A percentile compares a stretch with the other conserved stretches of the same genome.
phyloP scores from a whole-genome alignment of 2,888 invertebrate species.

The Cyaniris semiargus region DNA sequence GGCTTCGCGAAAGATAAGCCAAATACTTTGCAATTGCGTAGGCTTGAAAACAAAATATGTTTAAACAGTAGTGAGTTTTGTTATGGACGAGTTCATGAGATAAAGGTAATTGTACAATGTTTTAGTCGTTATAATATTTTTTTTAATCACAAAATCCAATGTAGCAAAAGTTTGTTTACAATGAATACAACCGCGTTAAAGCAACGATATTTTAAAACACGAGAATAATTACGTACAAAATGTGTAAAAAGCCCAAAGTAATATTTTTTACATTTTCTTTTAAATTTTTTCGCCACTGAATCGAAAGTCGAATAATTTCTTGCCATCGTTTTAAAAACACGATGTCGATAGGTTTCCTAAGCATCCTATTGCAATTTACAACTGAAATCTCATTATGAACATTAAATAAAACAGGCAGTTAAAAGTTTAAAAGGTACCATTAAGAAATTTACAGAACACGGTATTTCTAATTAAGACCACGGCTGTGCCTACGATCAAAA shows the following conservation, averaged over 20 bases:
- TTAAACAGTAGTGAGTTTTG: neutral
- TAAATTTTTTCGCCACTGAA: too few relatives aligned
- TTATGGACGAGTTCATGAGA: neutral
- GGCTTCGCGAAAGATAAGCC: slow-evolving; percentile 8
- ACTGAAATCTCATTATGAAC: slow-evolving; percentile 3
- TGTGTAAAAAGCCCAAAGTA: too few relatives aligned
- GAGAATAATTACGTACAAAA: too few relatives aligned
- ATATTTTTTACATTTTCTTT: too few relatives aligned
- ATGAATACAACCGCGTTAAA: too few relatives aligned
- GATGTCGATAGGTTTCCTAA: too few relatives aligned
- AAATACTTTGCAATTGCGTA: neutral
- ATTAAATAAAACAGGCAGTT: slow-evolving; percentile 9
- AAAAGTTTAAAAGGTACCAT: slow-evolving; percentile 18
- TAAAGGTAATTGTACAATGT: neutral
- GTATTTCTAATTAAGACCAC: slow-evolving; percentile 13
- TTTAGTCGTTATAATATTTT: too few relatives aligned
- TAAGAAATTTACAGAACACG: slow-evolving; percentile 8
- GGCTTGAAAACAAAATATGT: neutral
- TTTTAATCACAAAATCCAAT: too few relatives aligned
- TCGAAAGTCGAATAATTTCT: too few relatives aligned
- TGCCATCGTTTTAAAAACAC: too few relatives aligned
- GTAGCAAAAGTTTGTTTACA: too few relatives aligned
- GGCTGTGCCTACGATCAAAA: neutral
- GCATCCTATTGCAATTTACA: neutral
- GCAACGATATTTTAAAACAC: too few relatives aligned